These are phyloP conservation scores for Cotesia typhae DNA, from an alignment of 1,140 invertebrate genomes.

Conservation along the genomic window DNA sequence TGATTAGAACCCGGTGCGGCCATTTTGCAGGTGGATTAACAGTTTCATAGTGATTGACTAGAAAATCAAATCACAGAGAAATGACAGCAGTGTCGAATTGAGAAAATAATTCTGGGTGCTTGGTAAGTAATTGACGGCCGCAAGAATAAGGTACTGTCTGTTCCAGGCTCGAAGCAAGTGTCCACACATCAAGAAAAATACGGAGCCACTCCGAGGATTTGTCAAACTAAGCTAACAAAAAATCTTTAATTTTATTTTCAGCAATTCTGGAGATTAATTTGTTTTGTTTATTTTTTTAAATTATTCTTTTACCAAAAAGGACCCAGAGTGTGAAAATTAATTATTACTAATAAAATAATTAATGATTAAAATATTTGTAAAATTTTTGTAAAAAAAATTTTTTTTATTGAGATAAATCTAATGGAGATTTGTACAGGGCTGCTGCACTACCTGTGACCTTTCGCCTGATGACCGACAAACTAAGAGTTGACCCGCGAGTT, in stretches of 20 bases:
- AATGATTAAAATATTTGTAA: too few species aligned
- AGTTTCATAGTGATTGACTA: constrained; percentile 35
- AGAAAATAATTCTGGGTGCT: constrained; percentile 38
- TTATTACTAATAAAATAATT: too few species aligned
- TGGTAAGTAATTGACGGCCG: constrained; percentile 63
- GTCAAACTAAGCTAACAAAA: background rate
- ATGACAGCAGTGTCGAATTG: too few species aligned
- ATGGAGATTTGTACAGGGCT: constrained; percentile 73
- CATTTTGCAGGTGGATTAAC: constrained; percentile 63
- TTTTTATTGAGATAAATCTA: constrained; percentile 48
- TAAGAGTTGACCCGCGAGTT: constrained; percentile 87
- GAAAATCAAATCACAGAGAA: constrained; percentile 24
- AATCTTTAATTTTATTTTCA: background rate
- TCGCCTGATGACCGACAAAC: constrained; percentile 90
- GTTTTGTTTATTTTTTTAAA: too few species aligned
- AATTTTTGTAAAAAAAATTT: too few species aligned
- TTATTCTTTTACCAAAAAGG: too few species aligned
- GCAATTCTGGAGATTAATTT: too few species aligned
- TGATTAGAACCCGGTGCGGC: constrained; percentile 65
- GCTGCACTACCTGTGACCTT: constrained; percentile 95
- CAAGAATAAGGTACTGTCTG: constrained; percentile 59
- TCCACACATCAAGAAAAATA: background rate
- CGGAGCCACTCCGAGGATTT: background rate
- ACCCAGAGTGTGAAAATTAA: too few species aligned
- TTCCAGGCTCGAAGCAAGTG: constrained; percentile 48